These are phyloP conservation scores for Troides aeacus DNA, from an alignment of 2,888 invertebrate genomes.

Conservation along the genomic window DNA sequence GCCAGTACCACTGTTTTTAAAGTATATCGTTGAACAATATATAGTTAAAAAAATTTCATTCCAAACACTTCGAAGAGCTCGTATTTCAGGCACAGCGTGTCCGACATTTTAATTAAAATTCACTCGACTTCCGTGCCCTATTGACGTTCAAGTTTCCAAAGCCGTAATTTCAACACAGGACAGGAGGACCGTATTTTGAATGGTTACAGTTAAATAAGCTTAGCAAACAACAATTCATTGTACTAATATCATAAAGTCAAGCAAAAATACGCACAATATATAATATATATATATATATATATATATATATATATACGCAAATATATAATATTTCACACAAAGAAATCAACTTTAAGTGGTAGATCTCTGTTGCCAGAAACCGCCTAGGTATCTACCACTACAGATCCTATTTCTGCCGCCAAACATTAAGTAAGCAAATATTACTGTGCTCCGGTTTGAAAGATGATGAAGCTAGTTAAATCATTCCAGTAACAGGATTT, in stretches of 20 bases:
- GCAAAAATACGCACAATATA: no score
- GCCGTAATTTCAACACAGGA: conserved; percentile 8
- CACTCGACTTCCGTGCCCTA: conserved; percentile 20
- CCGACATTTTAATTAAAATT: conserved; percentile 31
- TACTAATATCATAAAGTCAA: not conserved
- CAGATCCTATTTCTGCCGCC: no score
- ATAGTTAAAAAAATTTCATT: conserved; percentile 18
- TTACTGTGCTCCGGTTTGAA: no score
- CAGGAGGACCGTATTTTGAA: not conserved
- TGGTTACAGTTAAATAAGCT: not conserved
- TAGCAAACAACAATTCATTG: not conserved
- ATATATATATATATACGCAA: no score
- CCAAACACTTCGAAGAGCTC: conserved; percentile 29
- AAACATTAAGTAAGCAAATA: no score
- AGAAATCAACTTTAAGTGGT: no score
- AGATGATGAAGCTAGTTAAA: no score
- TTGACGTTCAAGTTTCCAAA: conserved; percentile 28
- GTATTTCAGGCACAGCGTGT: conserved; percentile 28
- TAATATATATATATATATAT: no score
- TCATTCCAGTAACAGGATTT: no score
- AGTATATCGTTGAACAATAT: not conserved
- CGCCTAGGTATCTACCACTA: no score
- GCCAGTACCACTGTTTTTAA: not conserved
- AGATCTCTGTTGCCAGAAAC: no score
- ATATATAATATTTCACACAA: no score